Evolutionary conservation across 2,113 vertebrate species (phyloP), one percentile per base, ranked within the genome.

Genomic region (Tapirus terrestris): DNA sequence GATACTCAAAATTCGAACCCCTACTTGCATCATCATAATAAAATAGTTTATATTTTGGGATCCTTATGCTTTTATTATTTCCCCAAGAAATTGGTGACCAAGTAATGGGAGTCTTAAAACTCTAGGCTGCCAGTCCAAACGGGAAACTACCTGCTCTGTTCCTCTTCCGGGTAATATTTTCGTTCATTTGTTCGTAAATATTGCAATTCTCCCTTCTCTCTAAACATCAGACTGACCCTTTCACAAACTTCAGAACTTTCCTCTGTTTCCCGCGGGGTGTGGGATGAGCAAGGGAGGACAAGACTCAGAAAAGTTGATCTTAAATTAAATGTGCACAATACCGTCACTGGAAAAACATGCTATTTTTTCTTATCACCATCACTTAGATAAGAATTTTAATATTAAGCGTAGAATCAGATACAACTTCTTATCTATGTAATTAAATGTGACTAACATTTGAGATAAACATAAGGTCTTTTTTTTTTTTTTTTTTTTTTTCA

Each of bases 381-480:
- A 82, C 81, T 96, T 95, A 60, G 96, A 98, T 98, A 97, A 96
- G 97, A 96, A 63, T 33, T 91, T 98, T 98, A 97, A 83, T 65
- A 97, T 96, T 92, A 96, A 83, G 39, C 70, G 68, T 96, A 82
- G 65, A 95, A 98, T 95, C 97, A 97, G 92, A 98, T 95, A 98
- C 45, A 94, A 25, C 89, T 97, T 96, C 68, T 96, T 97, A 61
- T 97, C 95, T 96, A 80, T 97, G n/a, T 97, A 91, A 97, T 97
- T 98, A 98, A 98, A 97, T 87, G 16, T 92, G 60, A n/a, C 56
- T 97, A 97, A 96, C 83, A 96, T 97, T 97, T 95, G 96, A 97
- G 97, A 97, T 97, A 97, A 97, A 80, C 25, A 43, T 92, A 97
- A 97, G 94, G 96, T 97, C 68, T 95, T 75, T 96, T 92, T 96